Percentiles rank a stretch among this genome's conserved stretches.
Evolutionary conservation across 1,140 invertebrate genomes (phyloP).

Genomic region (Drosophila navojoa): DNA sequence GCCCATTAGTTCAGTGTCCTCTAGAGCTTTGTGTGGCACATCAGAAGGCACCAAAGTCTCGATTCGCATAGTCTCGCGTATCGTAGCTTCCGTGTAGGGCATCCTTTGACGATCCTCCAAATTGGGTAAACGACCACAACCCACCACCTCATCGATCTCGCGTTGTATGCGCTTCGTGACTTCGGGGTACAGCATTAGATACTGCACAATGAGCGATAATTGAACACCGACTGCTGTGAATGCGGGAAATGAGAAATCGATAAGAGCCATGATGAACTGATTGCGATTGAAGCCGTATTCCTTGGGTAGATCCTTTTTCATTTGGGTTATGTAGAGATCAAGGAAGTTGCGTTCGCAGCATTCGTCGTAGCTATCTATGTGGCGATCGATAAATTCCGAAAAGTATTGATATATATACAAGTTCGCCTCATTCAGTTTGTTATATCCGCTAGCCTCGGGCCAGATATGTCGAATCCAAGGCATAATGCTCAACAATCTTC

Average conservation of each 20-base stretch:
- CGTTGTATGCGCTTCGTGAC: conserved; percentile 87
- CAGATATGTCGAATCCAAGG: conserved; percentile 87
- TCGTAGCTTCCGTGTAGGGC: conserved; percentile 86
- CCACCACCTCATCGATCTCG: conserved; percentile 90
- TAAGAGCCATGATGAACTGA: conserved; percentile 85
- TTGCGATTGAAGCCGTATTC: conserved; percentile 83
- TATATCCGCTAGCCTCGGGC: conserved; percentile 86
- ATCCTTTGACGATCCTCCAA: conserved; percentile 87
- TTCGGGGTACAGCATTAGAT: conserved; percentile 87
- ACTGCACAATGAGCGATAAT: conserved; percentile 86
- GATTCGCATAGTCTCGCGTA: conserved; percentile 86
- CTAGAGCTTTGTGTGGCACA: conserved; percentile 84
- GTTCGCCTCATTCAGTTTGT: conserved; percentile 83
- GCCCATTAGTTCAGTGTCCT: conserved; percentile 58
- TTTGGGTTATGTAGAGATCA: conserved; percentile 85
- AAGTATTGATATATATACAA: conserved; percentile 65
- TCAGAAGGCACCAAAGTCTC: conserved; percentile 86
- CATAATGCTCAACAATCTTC: conserved; percentile 85
- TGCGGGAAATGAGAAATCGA: conserved; percentile 87
- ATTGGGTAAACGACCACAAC: conserved; percentile 86
- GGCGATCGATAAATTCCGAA: conserved; percentile 83
- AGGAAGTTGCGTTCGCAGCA: conserved; percentile 84
- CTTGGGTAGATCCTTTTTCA: conserved; percentile 73
- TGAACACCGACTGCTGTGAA: conserved; percentile 84
- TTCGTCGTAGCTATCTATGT: conserved; percentile 83